Evolutionary conservation across 2,888 invertebrate species (phyloP), one percentile per base, ranked within the genome.

Genomic region (Megalurothrips usitatus): DNA sequence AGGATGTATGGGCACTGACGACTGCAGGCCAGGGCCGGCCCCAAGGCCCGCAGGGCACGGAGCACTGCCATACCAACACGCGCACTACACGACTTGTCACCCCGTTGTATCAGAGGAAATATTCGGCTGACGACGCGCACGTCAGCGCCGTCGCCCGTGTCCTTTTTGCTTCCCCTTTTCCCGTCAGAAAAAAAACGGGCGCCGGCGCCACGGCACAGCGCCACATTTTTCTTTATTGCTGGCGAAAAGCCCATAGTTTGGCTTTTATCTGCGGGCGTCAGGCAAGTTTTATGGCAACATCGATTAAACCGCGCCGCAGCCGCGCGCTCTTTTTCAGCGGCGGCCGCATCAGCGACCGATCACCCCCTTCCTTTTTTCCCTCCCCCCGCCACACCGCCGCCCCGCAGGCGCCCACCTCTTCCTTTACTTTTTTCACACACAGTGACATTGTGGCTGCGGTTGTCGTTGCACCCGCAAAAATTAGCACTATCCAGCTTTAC

Each of bases 231-330:
- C 14, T 58, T 58, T 58, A 58, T 58, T 14, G n/a, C n/a, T 17
- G 68, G 26, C 68, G 68, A 43, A 43, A 43, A 43, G 34, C 34
- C 68, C 26, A 75, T 26, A 75, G 68, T 75, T 75, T 26, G 23
- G 23, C 23, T 75, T 75, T 75, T 75, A 75, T 75, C 68, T 26
- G 23, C 68, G 8, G 26, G 68, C 68, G 68, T 12, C 68, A 75
- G 68, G 68, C 68, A 23, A 75, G 68, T 75, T 75, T 75, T 75
- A 75, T 75, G 68, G 68, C 68, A 43, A 10, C 26, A 75, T 75
- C 68, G 68, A 75, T 75, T 75, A 26, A 26, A 75, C 68, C 12
- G 34, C 68, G 23, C 23, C 26, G 68, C 26, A 26, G 68, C 11
- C 68, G 68, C 19, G 58, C 23, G 23, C 68, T 75, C 68, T 75